These are phyloP conservation scores for Bimastos eiseni DNA, from an alignment of 2,888 invertebrate genomes.

Conservation along the genomic window DNA sequence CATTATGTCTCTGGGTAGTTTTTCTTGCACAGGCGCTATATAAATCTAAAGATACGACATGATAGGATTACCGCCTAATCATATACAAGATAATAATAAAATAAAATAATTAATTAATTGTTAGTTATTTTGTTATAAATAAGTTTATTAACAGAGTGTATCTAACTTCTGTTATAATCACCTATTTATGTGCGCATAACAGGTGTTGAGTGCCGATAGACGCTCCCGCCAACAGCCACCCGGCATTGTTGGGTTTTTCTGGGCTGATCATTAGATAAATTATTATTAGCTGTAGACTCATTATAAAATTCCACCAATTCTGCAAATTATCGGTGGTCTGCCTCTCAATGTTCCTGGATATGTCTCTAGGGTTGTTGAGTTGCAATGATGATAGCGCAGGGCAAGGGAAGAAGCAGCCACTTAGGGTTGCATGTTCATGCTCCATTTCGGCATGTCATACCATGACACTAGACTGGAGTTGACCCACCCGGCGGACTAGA, in stretches of 20 bases:
- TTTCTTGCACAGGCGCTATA: too few species aligned
- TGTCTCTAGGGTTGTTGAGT: not conserved
- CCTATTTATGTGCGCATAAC: not conserved
- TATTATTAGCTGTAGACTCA: not conserved
- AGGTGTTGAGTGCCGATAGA: not conserved
- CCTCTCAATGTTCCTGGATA: not conserved
- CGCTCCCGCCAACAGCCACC: not conserved
- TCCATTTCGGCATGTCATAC: not conserved
- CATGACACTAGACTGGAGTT: not conserved
- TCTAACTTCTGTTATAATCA: not conserved
- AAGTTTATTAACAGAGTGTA: not conserved
- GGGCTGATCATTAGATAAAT: not conserved
- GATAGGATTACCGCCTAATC: too few species aligned
- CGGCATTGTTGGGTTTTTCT: not conserved
- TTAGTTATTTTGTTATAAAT: not conserved
- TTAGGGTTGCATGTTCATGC: conserved; percentile 1
- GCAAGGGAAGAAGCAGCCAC: not conserved
- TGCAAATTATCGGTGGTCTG: not conserved
- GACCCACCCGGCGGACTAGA: not conserved
- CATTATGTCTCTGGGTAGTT: not conserved
- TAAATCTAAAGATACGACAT: too few species aligned
- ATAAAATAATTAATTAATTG: not conserved
- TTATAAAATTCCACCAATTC: not conserved
- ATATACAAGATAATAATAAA: not conserved
- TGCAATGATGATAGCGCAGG: not conserved